Evolutionary conservation across 2,888 invertebrate species (phyloP), one percentile per base, ranked within the genome.

Genomic region (Odontocolon sp.): DNA sequence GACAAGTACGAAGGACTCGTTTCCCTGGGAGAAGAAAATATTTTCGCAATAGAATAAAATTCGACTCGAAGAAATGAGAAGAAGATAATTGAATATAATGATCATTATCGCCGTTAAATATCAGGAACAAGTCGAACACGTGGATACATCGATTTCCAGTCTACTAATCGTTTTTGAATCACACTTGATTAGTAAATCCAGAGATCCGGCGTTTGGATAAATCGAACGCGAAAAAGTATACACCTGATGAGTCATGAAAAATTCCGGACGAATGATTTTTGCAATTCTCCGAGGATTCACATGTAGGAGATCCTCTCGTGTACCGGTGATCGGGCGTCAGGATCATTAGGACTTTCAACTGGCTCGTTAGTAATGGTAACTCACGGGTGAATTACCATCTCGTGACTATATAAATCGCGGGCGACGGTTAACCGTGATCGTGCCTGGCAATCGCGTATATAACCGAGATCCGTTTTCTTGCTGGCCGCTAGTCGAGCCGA

Each of bases 361-460:
- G 54, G 33, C 71, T 71, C 71, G 64, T 64, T 64, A 71, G 71
- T 38, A 56, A 57, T 42, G 47, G 47, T 64, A 36, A 63, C 23
- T 50, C 63, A 47, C 67, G 80, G 80, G 74, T 81, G 76, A 63
- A 57, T 57, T 50, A 66, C 33, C 61, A 79, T 74, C 79, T 80
- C 81, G 82, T 81, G 81, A 79, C 77, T 76, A 63, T 40, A 64
- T 66, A 50, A 68, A 72, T 66, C 54, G 69, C 64, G 28, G 3
- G 56, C 52, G 54, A 54, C 28, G 33, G 18, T 18, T 42, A 28
- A 14, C 36, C 38, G 23, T 18, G 31, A 64, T 40, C 52, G 59
- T 50, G 31, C 26, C n/a, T 28, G 28, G 5, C 28, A 18, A 61
- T 61, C 61, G 45, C 38, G 14, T n/a, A 33, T 50, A n/a, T 42